Evolutionary conservation across 2,888 invertebrate genomes (phyloP), one percentile per base, ranked within the genome.

Genomic region (Melanargia galathea): DNA sequence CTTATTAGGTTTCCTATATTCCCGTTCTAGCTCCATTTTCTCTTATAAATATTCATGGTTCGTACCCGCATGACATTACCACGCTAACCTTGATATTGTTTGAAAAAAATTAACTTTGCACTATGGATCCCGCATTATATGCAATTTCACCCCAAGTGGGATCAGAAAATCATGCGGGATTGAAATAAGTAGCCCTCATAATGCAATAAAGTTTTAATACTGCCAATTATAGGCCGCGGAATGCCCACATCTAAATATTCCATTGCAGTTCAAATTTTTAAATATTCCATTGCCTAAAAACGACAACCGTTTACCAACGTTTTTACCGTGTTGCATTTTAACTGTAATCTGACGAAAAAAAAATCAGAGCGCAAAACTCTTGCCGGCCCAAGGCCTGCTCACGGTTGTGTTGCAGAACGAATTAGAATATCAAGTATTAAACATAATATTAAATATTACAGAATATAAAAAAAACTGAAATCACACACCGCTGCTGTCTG

Each of bases 321-420:
- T 63, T 59, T 38, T 56, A 62, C 40, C 45, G 51, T 45, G 20
- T 63, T 48, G 52, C 52, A 59, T 35, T 54, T 54, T 51, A 63
- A 52, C 46, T 58, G 38, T 52, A 62, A 54, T 46, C 54, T 30
- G 33, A 55, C 48, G 18, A 59, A 63, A 59, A 48, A n/a, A 63
- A 54, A 52, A 24, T 40, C 49, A 54, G 38, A 66, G 30, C 58
- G 45, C 59, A 66, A 59, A 67, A 55, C 55, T 58, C 63, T 64
- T 56, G 48, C 62, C 62, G 30, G 24, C 30, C 63, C 63, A 59
- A 63, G 59, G 63, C 63, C 52, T 48, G 45, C 26, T 49, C 38
- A 46, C 10, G 26, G 57, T 33, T 62, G 62, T 62, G 35, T 52
- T 20, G 35, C 33, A 52, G 20, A 52, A 35, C 35, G 20, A 52